phyloP scores from a whole-genome alignment of 2,888 invertebrate genomes.

The Andrena flavipes region DNA sequence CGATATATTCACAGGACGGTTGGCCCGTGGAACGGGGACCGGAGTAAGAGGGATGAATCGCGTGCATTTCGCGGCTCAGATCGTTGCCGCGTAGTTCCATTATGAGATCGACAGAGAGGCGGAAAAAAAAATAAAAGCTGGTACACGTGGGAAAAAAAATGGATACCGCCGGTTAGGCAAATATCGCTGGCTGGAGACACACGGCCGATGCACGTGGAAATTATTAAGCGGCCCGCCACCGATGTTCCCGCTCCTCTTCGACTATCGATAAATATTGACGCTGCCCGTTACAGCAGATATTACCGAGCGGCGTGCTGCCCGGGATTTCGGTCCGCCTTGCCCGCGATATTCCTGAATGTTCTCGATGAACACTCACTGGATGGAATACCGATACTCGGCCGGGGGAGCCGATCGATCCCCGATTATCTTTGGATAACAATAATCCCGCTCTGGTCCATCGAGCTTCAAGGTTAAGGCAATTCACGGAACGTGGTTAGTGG shows the following conservation, averaged over 20 bases:
- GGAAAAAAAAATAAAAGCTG: constrained; percentile 59
- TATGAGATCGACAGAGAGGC: constrained; percentile 38
- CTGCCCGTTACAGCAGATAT: constrained; percentile 64
- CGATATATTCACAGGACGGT: constrained; percentile 21
- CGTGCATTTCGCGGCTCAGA: constrained; percentile 60
- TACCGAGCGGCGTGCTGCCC: constrained; percentile 49
- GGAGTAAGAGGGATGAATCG: constrained; percentile 50
- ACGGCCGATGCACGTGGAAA: constrained; percentile 62
- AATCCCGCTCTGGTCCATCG: background rate
- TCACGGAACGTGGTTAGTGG: no score
- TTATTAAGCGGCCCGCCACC: constrained; percentile 65
- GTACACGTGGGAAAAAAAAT: constrained; percentile 60
- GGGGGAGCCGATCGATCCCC: constrained; percentile 23
- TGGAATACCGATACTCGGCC: constrained; percentile 5
- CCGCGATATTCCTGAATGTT: constrained; percentile 38
- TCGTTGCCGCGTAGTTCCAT: constrained; percentile 63
- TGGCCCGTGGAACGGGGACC: constrained; percentile 11
- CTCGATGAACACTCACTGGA: constrained; percentile 7
- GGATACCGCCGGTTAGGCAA: constrained; percentile 67
- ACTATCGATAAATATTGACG: constrained; percentile 74
- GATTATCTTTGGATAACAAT: constrained; percentile 31
- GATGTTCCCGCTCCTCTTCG: constrained; percentile 63
- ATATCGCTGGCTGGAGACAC: constrained; percentile 67
- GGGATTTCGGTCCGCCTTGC: constrained; percentile 38
- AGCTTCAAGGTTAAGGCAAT: no score